phyloP scores from a whole-genome alignment of 2,888 invertebrate genomes.

The Cephonodes hylas region DNA sequence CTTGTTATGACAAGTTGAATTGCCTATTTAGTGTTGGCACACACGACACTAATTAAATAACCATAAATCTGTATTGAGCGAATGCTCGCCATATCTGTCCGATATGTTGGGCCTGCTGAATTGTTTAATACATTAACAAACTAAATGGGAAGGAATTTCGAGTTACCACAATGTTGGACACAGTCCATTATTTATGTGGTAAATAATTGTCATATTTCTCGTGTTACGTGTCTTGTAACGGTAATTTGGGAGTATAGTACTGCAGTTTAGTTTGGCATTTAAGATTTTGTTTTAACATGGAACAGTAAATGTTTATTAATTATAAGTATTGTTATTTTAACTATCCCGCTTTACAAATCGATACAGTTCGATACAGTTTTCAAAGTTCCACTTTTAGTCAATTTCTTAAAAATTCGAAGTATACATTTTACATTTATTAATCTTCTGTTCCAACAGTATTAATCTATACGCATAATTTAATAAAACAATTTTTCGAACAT shows the following conservation, averaged over 20 bases:
- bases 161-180: background rate
- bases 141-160: background rate
- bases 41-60: conserved; percentile 14
- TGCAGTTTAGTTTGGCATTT: background rate
- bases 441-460: too few relatives aligned
- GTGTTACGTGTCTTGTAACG: background rate
- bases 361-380: too few relatives aligned
- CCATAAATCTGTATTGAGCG: conserved; percentile 14
- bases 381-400: too few relatives aligned
- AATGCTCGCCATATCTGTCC: conserved; percentile 8
- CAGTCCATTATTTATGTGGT: background rate
- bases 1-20: background rate
- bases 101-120: background rate
- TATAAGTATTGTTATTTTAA: too few relatives aligned
- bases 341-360: too few relatives aligned
- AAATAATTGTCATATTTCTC: background rate
- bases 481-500: too few relatives aligned
- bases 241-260: background rate
- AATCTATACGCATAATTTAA: too few relatives aligned
- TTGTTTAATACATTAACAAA: background rate
- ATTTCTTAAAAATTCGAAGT: too few relatives aligned
- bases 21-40: background rate
- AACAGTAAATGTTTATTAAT: too few relatives aligned
- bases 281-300: background rate
- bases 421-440: too few relatives aligned